Evolutionary conservation across 2,888 invertebrate genomes (phyloP).

Genomic region (Lasioglossum morio): DNA sequence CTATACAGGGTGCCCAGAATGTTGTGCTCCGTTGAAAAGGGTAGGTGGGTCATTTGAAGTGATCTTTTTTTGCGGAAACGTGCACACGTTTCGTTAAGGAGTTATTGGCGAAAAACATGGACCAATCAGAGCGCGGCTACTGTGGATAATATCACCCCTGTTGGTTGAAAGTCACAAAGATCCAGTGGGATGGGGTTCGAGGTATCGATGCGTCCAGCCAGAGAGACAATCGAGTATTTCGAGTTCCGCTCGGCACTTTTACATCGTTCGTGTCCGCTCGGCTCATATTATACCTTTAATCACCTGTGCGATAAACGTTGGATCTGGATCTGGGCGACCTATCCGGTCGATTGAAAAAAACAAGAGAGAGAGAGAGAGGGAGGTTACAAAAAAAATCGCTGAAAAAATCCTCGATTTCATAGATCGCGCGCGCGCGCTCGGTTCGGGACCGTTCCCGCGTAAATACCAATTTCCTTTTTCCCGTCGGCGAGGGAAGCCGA

Average conservation of each 20-base stretch:
- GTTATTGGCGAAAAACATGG: too few relatives aligned
- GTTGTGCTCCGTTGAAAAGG: too few relatives aligned
- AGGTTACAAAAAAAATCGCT: background rate
- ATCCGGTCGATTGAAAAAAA: background rate
- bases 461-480: conserved; percentile 14
- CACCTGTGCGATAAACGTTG: background rate
- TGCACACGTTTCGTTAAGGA: too few relatives aligned
- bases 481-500: conserved; percentile 12
- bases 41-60: too few relatives aligned
- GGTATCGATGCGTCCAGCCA: background rate
- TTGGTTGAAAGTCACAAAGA: too few relatives aligned
- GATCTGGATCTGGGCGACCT: background rate
- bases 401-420: background rate
- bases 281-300: conserved; percentile 1
- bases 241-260: background rate
- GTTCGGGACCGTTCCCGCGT: conserved; percentile 4
- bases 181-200: too few relatives aligned
- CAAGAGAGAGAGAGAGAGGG: background rate
- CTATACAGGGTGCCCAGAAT: too few relatives aligned
- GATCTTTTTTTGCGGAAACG: too few relatives aligned
- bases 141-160: too few relatives aligned
- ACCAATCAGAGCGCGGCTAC: too few relatives aligned
- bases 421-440: background rate
- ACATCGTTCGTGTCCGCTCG: background rate
- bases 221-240: background rate